Evolutionary conservation across 2,113 vertebrate genomes (phyloP), one percentile per base, ranked within the genome.

Genomic region (Phyllostomus discolor): DNA sequence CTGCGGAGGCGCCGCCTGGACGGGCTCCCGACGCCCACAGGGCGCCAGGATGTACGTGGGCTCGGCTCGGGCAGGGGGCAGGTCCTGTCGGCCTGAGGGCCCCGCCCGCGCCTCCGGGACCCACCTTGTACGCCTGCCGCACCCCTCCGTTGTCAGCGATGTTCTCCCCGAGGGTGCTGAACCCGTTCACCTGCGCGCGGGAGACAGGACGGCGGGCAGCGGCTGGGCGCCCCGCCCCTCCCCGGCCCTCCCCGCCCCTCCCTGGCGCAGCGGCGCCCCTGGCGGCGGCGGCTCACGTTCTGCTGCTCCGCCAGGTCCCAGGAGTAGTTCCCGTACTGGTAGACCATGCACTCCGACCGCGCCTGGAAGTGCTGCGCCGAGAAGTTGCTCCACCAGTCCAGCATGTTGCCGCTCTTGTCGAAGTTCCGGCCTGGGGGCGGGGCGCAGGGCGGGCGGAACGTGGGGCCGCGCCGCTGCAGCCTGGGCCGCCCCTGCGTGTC

Each of bases 321-420:
- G 16, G 98, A 99, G 96, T 99, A 99, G 98, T 99, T 99, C 41
- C 99, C 98, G 0, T 99, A 99, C 94, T 99, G 99, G 83, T 99
- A 98, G 76, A 99, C 98, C 99, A 99, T 99, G 98, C 99, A 99
- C 62, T 98, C 98, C 0, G 99, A 99, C 97, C 99, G 99, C 50
- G 99, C 98, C 96, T 98, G 99, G 97, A 99, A 99, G 94, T 99
- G 99, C 95, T 98, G 98, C 0, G 99, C 99, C 0, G 99, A 99
- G 98, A 99, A 99, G 97, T 99, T 99, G 96, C 99, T 99, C 99
- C 99, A 99, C 99, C 99, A 99, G 96, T 99, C 99, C 75, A 99
- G 97, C 99, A 99, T 99, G 93, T 99, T 99, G 33, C 99, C 99
- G 0, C 99, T 98, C 96, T 99, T 99, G 98, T 99, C 99, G 46